Percentiles rank a stretch among this genome's conserved stretches.
Evolutionary conservation across 2,113 vertebrate species (phyloP).

Genomic region (Astatotilapia flaviijosephi): DNA sequence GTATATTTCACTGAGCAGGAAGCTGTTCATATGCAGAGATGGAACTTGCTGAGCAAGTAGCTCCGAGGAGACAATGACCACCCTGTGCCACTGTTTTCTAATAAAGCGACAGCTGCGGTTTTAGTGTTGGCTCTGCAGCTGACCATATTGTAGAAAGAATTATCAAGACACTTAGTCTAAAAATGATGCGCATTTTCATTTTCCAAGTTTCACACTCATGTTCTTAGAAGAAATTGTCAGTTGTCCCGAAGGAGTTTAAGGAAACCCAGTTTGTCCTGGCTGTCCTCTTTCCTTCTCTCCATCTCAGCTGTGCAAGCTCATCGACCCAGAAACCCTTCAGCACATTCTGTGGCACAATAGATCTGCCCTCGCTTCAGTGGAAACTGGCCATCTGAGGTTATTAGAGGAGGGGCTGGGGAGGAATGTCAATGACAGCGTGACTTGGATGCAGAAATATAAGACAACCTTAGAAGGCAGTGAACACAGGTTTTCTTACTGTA

Average conservation of each 20-base stretch:
- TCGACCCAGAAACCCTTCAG: conserved; percentile 60
- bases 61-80: neutral
- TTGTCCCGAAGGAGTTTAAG: neutral
- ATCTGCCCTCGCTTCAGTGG: conserved; percentile 58
- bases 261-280: conserved; percentile 23
- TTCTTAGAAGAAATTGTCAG: neutral
- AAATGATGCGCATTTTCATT: neutral
- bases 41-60: conserved; percentile 42
- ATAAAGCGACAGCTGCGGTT: conserved; percentile 33
- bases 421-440: conserved; percentile 34
- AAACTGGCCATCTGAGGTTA: conserved; percentile 51
- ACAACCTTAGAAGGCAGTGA: neutral
- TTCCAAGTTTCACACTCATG: neutral
- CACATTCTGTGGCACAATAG: conserved; percentile 52
- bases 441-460: neutral
- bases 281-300: conserved; percentile 38
- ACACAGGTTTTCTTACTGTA: neutral
- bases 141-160: neutral
- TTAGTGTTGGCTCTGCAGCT: neutral
- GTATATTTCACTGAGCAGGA: neutral
- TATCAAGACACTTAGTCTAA: neutral
- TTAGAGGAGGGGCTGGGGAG: conserved; percentile 11
- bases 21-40: conserved; percentile 5
- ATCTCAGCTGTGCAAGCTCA: conserved; percentile 23
- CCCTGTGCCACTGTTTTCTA: conserved; percentile 1